Base-by-base conservation (phyloP, 2,888 invertebrate species). In the Nineta flava region DNA sequence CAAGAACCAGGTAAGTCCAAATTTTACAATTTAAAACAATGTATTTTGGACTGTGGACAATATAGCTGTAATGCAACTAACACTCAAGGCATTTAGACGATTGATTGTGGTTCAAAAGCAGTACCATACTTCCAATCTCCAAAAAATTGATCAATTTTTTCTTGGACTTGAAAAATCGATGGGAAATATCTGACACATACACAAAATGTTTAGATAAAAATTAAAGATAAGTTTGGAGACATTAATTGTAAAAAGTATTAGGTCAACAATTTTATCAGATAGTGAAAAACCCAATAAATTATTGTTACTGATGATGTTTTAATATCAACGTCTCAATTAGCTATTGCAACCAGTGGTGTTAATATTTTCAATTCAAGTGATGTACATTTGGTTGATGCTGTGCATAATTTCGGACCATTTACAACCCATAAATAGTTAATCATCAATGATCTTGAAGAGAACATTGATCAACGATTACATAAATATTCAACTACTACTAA, bases 391-490 rank as follows among this genome's bases (percentile, higher is more conserved):
- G 87, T 86, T 1, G 81, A 83, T 57, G 83, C 81, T 58, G 82
- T 82, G 5, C 79, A 79, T 59, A 84, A 83, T 59, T 79, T 84
- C 60, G 85, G 85, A 6, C 84, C 84, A 44, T 83, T 86, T 13
- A 81, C 79, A 32, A 84, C 86, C 56, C 83, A 83, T 61, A 83
- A 84, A 62, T 73, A 83, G 26, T 21, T 44, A 26, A 44, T 26
- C 3, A 44, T 44, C 26, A 17, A 26, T 5, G 44, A 44, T 44
- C 19, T 44, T 17, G 44, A 44, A n/a, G 9, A 2, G 12, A 17
- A 10, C 9, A 42, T 9, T 15, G 15, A 42, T 17, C 42, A 42
- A n/a, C 7, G 16, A 10, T 2, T 16, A 10, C 42, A 42, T 17
- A 17, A 15, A 10, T 10, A n/a, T 17, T 4, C 42, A 15, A 15